A percentile compares a stretch with the other conserved stretches of the same genome.
phyloP scores from a whole-genome alignment of 2,797 vertebrate species.

The Amblyraja radiata region DNA sequence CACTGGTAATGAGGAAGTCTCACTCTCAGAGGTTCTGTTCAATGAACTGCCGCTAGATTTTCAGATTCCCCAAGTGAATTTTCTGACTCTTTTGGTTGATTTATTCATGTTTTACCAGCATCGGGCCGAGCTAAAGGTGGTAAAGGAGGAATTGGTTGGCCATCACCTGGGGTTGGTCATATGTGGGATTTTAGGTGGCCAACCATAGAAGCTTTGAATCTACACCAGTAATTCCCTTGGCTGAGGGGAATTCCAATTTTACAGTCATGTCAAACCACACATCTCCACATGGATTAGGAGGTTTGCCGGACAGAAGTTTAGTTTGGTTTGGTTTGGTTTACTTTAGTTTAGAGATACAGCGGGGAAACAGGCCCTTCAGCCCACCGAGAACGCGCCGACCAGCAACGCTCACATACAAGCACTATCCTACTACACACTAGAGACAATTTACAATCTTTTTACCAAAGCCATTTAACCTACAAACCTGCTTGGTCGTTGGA shows the following conservation, averaged over 20 bases:
- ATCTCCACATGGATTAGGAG: background rate
- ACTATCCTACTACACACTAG: no score
- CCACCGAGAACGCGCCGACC: no score
- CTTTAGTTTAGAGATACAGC: no score
- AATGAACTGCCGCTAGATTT: background rate
- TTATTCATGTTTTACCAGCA: background rate
- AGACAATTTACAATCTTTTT: no score
- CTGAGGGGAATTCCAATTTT: background rate
- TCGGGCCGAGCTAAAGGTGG: background rate
- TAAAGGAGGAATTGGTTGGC: background rate
- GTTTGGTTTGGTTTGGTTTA: no score
- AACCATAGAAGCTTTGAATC: background rate
- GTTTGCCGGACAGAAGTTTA: background rate
- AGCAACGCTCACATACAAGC: no score
- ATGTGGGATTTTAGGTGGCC: background rate
- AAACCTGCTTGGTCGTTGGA: no score
- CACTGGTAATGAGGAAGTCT: background rate
- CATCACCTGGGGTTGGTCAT: background rate
- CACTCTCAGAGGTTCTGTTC: background rate
- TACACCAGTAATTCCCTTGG: background rate
- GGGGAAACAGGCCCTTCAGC: no score
- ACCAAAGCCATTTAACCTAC: no score
- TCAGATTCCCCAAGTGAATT: constrained; percentile 18
- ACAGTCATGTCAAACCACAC: background rate
- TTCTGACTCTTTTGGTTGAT: background rate